Evolutionary conservation across 2,888 invertebrate genomes (phyloP).

Genomic region (Dasypogon diadema): DNA sequence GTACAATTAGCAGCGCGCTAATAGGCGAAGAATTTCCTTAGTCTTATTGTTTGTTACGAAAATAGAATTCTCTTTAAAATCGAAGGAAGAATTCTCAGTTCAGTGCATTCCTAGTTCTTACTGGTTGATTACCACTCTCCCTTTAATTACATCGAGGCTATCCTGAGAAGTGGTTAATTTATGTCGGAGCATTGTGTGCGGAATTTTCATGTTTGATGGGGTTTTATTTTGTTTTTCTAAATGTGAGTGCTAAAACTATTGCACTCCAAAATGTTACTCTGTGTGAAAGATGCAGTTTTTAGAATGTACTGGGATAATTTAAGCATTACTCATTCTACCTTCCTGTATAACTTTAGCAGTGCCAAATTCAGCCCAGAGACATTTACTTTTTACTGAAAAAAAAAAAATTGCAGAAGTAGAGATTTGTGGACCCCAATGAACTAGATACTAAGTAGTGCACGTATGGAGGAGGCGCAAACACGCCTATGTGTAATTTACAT

Average conservation of each 20-base stretch:
- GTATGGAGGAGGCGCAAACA: no score
- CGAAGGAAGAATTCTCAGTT: slow-evolving; percentile 12
- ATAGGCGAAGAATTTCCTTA: slow-evolving; percentile 42
- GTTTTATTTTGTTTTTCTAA: slow-evolving; percentile 31
- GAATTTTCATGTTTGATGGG: slow-evolving; percentile 4
- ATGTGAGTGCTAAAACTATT: slow-evolving; percentile 25
- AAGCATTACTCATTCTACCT: no score
- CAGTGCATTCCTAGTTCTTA: slow-evolving; percentile 30
- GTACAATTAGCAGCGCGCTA: slow-evolving; percentile 39
- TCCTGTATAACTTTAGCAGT: no score
- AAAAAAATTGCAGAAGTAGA: no score
- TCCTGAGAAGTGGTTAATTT: slow-evolving; percentile 25
- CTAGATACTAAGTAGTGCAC: no score
- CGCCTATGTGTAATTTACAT: no score
- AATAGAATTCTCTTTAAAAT: slow-evolving; percentile 24
- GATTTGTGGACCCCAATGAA: no score
- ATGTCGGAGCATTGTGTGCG: slow-evolving; percentile 35
- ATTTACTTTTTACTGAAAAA: no score
- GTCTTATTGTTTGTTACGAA: background rate
- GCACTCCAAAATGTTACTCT: no score
- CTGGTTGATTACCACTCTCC: slow-evolving; percentile 39
- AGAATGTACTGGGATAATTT: no score
- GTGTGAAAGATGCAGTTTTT: background rate
- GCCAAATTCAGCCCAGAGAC: no score
- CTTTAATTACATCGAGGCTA: slow-evolving; percentile 26